Conservation (phyloP, 2,888 invertebrate genomes). For the Meiosimyza decipiens region DNA sequence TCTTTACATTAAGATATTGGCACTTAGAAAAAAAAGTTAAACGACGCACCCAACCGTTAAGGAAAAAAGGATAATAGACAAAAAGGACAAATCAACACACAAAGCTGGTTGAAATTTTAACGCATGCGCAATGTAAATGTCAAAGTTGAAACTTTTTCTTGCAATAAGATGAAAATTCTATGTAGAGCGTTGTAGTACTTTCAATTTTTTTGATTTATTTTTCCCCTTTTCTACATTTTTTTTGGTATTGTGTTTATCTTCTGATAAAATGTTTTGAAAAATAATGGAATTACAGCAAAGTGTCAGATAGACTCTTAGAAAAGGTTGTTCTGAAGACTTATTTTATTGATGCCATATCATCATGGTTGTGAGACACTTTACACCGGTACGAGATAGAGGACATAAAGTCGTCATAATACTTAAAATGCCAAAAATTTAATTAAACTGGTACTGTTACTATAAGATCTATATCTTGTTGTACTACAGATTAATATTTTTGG, state of each 20-base stretch:
- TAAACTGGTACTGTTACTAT: no score
- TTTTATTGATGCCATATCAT: no score
- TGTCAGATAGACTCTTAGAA: no score
- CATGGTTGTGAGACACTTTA: no score
- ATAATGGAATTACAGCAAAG: no score
- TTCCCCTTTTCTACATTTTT: not conserved
- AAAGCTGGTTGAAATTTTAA: not conserved
- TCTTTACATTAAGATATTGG: not conserved
- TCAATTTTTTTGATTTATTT: not conserved
- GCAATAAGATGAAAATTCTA: not conserved
- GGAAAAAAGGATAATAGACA: not conserved
- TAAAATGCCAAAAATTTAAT: no score
- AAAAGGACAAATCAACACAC: not conserved
- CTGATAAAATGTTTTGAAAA: not conserved
- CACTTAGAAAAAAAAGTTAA: not conserved
- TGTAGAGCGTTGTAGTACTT: not conserved
- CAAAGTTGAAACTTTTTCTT: constrained; percentile 33
- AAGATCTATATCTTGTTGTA: no score
- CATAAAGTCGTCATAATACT: no score
- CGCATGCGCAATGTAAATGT: constrained; percentile 35
- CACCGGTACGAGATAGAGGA: no score
- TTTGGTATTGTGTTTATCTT: not conserved
- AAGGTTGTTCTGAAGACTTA: no score
- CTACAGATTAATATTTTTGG: no score
- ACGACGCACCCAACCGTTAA: constrained; percentile 4